phyloP scores from a whole-genome alignment of 2,113 vertebrate species.

The Erythrolamprus reginae region DNA sequence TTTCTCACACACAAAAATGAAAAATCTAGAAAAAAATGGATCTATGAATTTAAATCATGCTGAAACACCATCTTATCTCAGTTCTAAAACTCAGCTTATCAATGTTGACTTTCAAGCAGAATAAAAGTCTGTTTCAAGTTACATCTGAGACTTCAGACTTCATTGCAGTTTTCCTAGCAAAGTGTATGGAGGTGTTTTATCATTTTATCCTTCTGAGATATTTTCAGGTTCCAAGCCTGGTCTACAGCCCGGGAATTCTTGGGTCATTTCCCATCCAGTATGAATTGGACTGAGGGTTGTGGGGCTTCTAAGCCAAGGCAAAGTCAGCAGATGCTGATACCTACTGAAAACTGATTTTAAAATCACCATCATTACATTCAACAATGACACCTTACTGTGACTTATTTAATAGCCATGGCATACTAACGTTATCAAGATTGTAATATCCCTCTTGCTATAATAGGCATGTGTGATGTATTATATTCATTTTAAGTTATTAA shows the following conservation, averaged over 20 bases:
- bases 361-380: not conserved
- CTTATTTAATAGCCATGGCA: slow-evolving; percentile 55
- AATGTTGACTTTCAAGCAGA: slow-evolving; percentile 1
- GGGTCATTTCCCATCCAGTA: not conserved
- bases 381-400: slow-evolving; percentile 47
- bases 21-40: not conserved
- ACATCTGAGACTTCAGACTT: not conserved
- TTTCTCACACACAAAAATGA: not conserved
- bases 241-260: not conserved
- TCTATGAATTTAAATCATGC: not conserved
- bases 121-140: not conserved
- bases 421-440: slow-evolving; percentile 35
- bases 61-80: not conserved
- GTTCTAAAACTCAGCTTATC: slow-evolving; percentile 41
- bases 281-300: not conserved
- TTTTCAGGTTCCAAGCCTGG: not conserved
- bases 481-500: slow-evolving; percentile 54
- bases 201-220: not conserved
- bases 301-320: not conserved
- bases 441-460: slow-evolving; percentile 52
- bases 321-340: not conserved
- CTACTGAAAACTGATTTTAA: not conserved
- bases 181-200: not conserved
- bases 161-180: not conserved
- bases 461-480: slow-evolving; percentile 52